Evolutionary conservation across 2,888 invertebrate genomes (phyloP).

Genomic region (Pteria penguin): DNA sequence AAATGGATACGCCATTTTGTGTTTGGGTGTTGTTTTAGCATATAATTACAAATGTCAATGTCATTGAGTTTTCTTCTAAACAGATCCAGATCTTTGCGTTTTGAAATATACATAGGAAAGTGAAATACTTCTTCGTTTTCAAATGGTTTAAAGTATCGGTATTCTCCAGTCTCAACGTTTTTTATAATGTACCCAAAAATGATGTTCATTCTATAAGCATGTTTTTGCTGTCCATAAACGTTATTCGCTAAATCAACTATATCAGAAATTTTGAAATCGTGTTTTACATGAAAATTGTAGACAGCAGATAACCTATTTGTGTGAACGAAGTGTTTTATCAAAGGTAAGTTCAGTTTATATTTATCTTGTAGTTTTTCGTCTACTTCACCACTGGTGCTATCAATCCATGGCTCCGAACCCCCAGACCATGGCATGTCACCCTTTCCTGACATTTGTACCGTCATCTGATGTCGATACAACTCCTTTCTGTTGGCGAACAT

Average conservation of each 20-base stretch:
- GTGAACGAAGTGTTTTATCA: background rate
- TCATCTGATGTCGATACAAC: constrained; percentile 3
- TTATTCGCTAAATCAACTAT: background rate
- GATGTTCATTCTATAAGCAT: background rate
- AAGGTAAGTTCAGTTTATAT: background rate
- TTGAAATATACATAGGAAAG: background rate
- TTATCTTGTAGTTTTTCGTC: background rate
- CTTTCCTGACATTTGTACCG: background rate
- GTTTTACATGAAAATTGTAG: background rate
- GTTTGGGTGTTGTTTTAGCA: background rate
- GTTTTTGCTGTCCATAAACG: background rate
- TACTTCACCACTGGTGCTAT: background rate
- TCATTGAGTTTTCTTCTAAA: background rate
- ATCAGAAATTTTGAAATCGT: background rate
- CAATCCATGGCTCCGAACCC: constrained; percentile 2
- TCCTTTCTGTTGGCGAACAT: background rate
- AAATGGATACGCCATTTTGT: constrained; percentile 7
- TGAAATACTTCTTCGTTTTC: background rate
- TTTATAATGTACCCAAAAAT: background rate
- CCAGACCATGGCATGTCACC: background rate
- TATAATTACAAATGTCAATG: background rate
- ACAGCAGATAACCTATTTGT: background rate
- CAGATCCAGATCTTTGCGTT: background rate
- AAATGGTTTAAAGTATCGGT: constrained; percentile 1
- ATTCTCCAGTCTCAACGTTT: constrained; percentile 5